These are phyloP conservation scores for Myripristis jacobus DNA, from an alignment of 2,797 vertebrate genomes.

Conservation along the genomic window DNA sequence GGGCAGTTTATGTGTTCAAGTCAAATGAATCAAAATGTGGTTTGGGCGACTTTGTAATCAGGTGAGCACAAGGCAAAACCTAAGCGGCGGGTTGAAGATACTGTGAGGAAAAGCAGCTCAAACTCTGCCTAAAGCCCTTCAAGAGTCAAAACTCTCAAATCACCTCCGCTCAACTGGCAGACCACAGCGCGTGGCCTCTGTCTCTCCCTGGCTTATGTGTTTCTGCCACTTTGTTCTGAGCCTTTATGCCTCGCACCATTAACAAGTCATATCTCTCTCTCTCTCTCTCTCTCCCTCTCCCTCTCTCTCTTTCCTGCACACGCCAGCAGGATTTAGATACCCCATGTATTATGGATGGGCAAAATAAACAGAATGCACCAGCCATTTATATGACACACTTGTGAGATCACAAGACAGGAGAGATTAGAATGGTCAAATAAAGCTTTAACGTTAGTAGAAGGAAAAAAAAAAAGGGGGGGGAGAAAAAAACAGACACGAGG, in stretches of 20 bases:
- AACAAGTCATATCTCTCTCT: conserved; percentile 66
- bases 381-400: conserved; percentile 81
- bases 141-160: conserved; percentile 73
- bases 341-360: conserved; percentile 82
- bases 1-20: conserved; percentile 54
- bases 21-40: conserved; percentile 57
- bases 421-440: conserved; percentile 80
- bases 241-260: conserved; percentile 71
- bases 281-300: conserved; percentile 23
- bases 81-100: conserved; percentile 59
- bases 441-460: conserved; percentile 51
- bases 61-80: conserved; percentile 66
- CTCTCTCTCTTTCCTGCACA: conserved; percentile 64
- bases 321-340: conserved; percentile 78
- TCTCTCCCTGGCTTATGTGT: conserved; percentile 71
- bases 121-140: conserved; percentile 65
- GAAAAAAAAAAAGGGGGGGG: conserved; percentile 8
- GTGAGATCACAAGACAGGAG: conserved; percentile 77
- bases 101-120: conserved; percentile 56
- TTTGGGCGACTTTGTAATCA: conserved; percentile 71
- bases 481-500: no score
- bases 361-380: conserved; percentile 77
- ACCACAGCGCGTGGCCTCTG: conserved; percentile 68
- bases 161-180: conserved; percentile 65
- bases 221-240: conserved; percentile 77